These are phyloP conservation scores for Cataglyphis albicans DNA, from an alignment of 2,888 invertebrate species.

Conservation along the genomic window DNA sequence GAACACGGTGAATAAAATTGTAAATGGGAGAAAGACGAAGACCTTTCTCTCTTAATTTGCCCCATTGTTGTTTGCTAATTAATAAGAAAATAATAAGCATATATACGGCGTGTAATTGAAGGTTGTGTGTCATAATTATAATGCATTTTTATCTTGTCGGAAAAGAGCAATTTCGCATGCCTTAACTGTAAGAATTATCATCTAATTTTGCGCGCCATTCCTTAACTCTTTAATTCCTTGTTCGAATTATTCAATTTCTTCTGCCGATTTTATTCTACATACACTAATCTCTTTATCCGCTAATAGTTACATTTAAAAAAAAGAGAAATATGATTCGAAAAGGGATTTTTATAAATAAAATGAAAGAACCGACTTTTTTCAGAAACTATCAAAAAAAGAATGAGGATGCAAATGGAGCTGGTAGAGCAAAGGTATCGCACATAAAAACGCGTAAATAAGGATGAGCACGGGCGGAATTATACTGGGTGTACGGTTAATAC, in stretches of 20 bases:
- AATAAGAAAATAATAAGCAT: slow-evolving; percentile 29
- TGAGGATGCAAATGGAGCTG: neutral
- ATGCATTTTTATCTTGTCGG: neutral
- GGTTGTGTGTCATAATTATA: slow-evolving; percentile 5
- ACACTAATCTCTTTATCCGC: neutral
- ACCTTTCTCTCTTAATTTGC: slow-evolving; percentile 13
- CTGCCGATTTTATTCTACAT: neutral
- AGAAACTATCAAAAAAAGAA: neutral
- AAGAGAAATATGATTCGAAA: neutral
- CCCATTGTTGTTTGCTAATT: neutral
- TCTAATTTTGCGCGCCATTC: neutral
- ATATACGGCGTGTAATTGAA: neutral
- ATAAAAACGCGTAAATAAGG: slow-evolving; percentile 37
- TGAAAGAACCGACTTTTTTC: neutral
- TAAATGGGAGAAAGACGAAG: neutral
- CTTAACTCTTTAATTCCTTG: neutral
- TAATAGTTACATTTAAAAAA: neutral
- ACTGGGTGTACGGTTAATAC: slow-evolving; percentile 27
- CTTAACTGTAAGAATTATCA: neutral
- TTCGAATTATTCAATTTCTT: neutral
- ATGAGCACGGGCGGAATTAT: neutral
- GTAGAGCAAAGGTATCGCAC: neutral
- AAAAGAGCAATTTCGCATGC: neutral
- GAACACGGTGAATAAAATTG: neutral
- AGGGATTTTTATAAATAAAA: neutral